Conservation (phyloP, 1,140 invertebrate genomes). For the Anastatus disparis region DNA sequence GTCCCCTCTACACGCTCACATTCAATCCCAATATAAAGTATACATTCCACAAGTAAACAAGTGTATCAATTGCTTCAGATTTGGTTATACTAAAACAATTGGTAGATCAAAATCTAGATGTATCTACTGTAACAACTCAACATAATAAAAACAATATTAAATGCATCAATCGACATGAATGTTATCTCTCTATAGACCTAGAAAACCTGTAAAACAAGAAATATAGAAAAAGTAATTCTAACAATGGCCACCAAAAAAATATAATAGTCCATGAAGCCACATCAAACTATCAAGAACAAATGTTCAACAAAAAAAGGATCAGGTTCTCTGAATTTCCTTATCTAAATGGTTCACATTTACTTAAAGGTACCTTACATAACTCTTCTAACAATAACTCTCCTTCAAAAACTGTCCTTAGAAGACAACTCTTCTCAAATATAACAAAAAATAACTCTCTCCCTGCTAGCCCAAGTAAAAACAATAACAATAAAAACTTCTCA, state of each 20-base stretch:
- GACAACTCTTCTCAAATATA: too few species aligned
- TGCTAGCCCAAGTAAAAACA: too few species aligned
- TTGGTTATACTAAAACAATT: neutral
- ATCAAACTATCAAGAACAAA: neutral
- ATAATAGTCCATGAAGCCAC: neutral
- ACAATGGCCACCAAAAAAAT: neutral
- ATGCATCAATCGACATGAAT: neutral
- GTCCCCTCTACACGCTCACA: too few species aligned
- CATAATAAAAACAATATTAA: too few species aligned
- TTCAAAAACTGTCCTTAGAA: too few species aligned
- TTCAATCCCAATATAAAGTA: neutral
- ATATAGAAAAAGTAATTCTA: neutral
- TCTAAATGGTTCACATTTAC: neutral
- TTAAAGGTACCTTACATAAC: too few species aligned
- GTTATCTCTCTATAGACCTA: neutral
- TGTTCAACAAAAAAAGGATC: neutral
- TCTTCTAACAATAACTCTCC: too few species aligned
- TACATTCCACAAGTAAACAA: neutral
- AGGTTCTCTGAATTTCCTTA: neutral
- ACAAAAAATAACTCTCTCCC: too few species aligned
- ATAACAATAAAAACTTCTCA: too few species aligned
- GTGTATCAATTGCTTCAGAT: neutral
- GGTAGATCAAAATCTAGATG: neutral
- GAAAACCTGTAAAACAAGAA: neutral
- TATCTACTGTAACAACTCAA: neutral